A percentile compares a stretch with the other conserved stretches of the same genome.
Evolutionary conservation across 1,140 invertebrate species (phyloP).

Genomic region (Ectropis grisescens): DNA sequence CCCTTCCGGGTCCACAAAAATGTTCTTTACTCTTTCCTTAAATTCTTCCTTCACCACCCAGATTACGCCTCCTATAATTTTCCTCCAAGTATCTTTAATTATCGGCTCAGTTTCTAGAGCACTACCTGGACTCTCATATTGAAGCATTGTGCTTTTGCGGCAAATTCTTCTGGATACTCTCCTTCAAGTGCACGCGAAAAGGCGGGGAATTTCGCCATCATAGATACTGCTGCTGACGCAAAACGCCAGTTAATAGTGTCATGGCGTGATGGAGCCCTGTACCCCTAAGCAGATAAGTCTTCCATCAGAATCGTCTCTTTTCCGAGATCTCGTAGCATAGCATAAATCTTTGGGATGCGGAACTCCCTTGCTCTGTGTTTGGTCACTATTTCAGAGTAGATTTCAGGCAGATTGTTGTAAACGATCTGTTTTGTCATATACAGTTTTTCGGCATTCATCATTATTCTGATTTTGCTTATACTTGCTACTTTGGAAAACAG

Average conservation of each 20-base stretch:
- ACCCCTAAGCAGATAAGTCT: constrained; percentile 28
- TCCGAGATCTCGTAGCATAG: constrained; percentile 8
- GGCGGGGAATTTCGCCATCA: constrained; percentile 36
- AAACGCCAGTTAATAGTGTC: constrained; percentile 31
- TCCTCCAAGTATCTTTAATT: constrained; percentile 4
- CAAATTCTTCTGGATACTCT: constrained; percentile 31
- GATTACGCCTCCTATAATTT: constrained; percentile 5
- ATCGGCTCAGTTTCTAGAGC: constrained; percentile 3
- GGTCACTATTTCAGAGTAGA: constrained; percentile 27
- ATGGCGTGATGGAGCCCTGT: constrained; percentile 19
- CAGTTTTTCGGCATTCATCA: constrained; percentile 21
- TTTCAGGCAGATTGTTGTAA: constrained; percentile 24
- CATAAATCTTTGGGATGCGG: constrained; percentile 33
- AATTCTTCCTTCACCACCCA: constrained; percentile 15
- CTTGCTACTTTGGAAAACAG: constrained; percentile 42
- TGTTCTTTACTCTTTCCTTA: constrained; percentile 14
- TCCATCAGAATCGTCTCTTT: constrained; percentile 35
- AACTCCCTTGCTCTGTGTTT: constrained; percentile 18
- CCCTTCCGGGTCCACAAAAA: constrained; percentile 3
- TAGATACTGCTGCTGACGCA: constrained; percentile 18
- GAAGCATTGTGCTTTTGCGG: too few species aligned
- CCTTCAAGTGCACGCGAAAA: constrained; percentile 32
- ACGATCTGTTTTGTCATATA: constrained; percentile 30
- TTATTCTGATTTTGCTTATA: constrained; percentile 16
- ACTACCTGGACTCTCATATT: too few species aligned